Evolutionary conservation across 2,888 invertebrate species (phyloP).

Genomic region (Caenorhabditis zanzibari): DNA sequence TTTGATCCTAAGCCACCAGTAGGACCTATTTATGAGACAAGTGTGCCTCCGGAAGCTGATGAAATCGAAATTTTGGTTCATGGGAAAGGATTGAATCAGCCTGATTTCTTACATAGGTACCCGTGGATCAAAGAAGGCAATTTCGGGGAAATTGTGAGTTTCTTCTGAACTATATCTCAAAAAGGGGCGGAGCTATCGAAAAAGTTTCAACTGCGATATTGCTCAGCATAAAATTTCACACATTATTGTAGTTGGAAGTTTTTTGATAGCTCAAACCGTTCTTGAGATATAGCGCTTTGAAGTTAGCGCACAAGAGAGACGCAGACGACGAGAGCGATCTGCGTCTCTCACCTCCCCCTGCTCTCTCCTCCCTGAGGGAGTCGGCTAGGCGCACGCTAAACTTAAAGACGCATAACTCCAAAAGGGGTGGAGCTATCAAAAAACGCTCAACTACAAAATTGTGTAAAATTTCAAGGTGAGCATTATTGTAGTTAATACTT

Average conservation of each 20-base stretch:
- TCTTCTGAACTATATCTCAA: no score
- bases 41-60: not conserved
- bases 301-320: no score
- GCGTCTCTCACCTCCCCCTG: not conserved
- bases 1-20: not conserved
- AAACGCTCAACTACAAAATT: no score
- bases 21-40: not conserved
- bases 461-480: no score
- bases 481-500: no score
- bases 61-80: not conserved
- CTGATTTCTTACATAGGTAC: not conserved
- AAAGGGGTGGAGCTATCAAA: not conserved
- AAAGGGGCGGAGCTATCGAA: not conserved
- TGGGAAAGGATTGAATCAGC: not conserved
- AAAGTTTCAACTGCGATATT: no score
- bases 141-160: not conserved
- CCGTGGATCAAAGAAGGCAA: not conserved
- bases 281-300: no score
- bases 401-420: no score
- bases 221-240: no score
- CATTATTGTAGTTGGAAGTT: no score
- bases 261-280: no score
- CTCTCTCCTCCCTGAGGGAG: not conserved
- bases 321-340: not conserved
- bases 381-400: not conserved